Conservation (phyloP, 2,888 invertebrate species). For the Caenorhabditis becei region DNA sequence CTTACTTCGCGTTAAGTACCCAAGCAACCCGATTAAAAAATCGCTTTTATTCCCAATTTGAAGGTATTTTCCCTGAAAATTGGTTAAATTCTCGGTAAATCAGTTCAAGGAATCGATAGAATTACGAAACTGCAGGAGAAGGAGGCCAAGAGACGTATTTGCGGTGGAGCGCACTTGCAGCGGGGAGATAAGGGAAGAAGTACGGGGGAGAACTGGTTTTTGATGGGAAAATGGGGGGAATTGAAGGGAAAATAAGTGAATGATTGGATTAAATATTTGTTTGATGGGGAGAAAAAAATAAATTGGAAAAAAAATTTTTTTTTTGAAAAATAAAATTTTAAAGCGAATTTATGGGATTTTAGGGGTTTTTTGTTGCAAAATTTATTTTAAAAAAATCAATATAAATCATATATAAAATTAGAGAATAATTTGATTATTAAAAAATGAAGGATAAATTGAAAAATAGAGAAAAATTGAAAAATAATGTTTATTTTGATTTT, state of each 20-base stretch:
- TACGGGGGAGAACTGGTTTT: conserved; percentile 12
- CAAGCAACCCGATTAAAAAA: not conserved
- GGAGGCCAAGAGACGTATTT: not conserved
- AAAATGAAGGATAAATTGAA: too few relatives aligned
- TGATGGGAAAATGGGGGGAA: not conserved
- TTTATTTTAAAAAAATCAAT: too few relatives aligned
- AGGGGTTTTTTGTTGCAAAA: too few relatives aligned
- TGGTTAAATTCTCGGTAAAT: not conserved
- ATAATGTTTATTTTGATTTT: too few relatives aligned
- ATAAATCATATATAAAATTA: too few relatives aligned
- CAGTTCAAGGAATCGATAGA: conserved; percentile 2
- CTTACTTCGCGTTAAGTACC: conserved; percentile 17
- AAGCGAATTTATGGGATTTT: too few relatives aligned
- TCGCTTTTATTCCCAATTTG: conserved; percentile 5
- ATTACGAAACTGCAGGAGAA: conserved; percentile 11
- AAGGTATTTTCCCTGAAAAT: conserved; percentile 4
- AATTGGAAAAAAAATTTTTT: too few relatives aligned
- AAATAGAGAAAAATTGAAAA: too few relatives aligned
- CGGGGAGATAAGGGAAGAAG: not conserved
- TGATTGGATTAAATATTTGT: not conserved
- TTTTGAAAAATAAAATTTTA: too few relatives aligned
- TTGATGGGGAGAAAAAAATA: too few relatives aligned
- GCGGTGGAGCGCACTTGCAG: conserved; percentile 22
- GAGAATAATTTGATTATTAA: too few relatives aligned
- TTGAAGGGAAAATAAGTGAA: not conserved